Evolutionary conservation across 2,113 vertebrate species (phyloP).

Genomic region (Nyctereutes procyonoides): DNA sequence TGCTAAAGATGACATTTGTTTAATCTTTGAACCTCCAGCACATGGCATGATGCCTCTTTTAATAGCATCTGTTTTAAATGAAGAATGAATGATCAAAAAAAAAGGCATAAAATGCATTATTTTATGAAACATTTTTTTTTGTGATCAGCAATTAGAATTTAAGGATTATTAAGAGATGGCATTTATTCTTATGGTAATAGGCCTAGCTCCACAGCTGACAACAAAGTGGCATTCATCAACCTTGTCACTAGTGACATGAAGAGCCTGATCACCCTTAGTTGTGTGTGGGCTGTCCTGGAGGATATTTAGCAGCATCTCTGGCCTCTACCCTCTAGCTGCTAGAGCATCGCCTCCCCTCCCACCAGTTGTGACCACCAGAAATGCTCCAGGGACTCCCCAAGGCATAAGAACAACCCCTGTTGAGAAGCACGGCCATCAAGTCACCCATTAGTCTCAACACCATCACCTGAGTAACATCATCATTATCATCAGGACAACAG

Average conservation of each 20-base stretch:
- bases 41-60: neutral
- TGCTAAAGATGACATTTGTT: neutral
- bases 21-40: neutral
- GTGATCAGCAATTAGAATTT: neutral
- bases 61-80: neutral
- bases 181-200: neutral
- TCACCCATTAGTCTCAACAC: accelerated
- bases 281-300: too few relatives aligned
- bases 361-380: neutral
- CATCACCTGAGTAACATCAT: neutral
- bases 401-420: accelerated
- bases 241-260: neutral
- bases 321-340: neutral
- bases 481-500: accelerated
- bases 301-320: neutral
- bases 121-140: neutral
- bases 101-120: neutral
- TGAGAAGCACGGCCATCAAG: neutral
- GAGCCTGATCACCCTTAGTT: accelerated
- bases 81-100: neutral
- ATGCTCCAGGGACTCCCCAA: neutral
- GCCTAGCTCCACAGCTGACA: accelerated
- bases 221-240: accelerated
- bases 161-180: neutral
- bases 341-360: too few relatives aligned